Evolutionary conservation across 2,888 invertebrate genomes (phyloP), one percentile per base, ranked within the genome.

Genomic region (Thyatira batis): DNA sequence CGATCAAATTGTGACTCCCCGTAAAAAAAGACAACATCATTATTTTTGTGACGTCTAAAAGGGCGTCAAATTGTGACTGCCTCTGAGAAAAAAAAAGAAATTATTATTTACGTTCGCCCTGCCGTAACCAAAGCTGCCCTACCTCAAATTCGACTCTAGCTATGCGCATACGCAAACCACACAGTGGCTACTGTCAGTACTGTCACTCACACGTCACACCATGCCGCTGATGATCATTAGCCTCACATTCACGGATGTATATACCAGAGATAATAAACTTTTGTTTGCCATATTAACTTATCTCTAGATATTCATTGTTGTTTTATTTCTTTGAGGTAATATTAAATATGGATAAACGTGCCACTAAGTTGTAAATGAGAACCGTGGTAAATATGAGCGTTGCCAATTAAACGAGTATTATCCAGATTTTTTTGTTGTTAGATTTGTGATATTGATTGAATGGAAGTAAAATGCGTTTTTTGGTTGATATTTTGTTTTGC

Each of bases 141-240:
- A n/a, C n/a, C n/a, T n/a, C n/a, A n/a, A n/a, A n/a, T n/a, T n/a
- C n/a, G n/a, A n/a, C n/a, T n/a, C n/a, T n/a, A n/a, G n/a, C n/a
- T n/a, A n/a, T n/a, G n/a, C n/a, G n/a, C n/a, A n/a, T 17, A 5
- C 8, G 5, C n/a, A 13, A 23, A 23, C 23, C 33, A 39, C 13
- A 39, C 39, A 13, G 3, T 72, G 71, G 71, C 69, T 69, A 78
- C 75, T 71, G 70, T 46, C 49, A 48, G 68, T 69, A 78, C 75
- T 71, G 70, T 46, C 49, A 48, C 45, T 50, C 55, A 60, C 64
- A 71, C 70, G 53, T 71, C 73, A 69, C 61, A 10, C 20, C 23
- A 13, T 10, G 10, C 27, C 57, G 57, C 57, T 56, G 57, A 54
- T 57, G 60, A 65, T 67, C 60, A 72, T 65, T 64, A 63, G 57